Base-by-base conservation (phyloP, 2,888 invertebrate species). In the Brenthis hecate region DNA sequence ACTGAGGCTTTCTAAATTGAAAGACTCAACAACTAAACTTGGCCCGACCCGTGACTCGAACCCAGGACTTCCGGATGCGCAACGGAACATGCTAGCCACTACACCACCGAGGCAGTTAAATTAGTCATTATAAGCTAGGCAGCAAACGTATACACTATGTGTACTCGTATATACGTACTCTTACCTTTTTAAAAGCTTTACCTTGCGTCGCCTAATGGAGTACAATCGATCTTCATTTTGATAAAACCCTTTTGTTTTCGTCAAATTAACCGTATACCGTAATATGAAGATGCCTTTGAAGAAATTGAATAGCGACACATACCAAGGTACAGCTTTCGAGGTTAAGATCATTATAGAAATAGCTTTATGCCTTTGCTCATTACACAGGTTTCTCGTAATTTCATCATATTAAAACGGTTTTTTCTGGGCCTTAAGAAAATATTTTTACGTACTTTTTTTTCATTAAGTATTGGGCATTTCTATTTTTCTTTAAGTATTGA, bases 211-310 rank as follows among this genome's bases (percentile, higher is more conserved):
- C 60, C 65, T 66, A 72, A 72, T 74, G 66, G 65, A 70, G 65
- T 64, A 62, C 64, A 51, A 72, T 75, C 67, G 68, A 73, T 74
- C 72, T 72, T 66, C 62, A 66, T 69, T 70, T 63, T 56, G 62
- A 66, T 66, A 72, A 72, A 71, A 72, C 56, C 66, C 71, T 62
- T 75, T 80, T 80, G 79, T 79, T 81, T 80, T 80, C 75, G 72
- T 73, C 74, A 79, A 80, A 81, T 81, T 79, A 80, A 73, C 74
- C 76, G 77, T 65, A 74, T 56, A 57, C 76, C 74, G 56, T 58
- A 58, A 65, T 69, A 65, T 62, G 51, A 61, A 23, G 61, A 32
- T 36, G 54, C 43, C 64, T 72, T 71, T 64, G 63, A 66, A 64
- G 63, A 61, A 63, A 63, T 64, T 69, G 66, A 66, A 71, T 69